phyloP scores from a whole-genome alignment of 2,797 vertebrate genomes.

The Orestias chungarensis region DNA sequence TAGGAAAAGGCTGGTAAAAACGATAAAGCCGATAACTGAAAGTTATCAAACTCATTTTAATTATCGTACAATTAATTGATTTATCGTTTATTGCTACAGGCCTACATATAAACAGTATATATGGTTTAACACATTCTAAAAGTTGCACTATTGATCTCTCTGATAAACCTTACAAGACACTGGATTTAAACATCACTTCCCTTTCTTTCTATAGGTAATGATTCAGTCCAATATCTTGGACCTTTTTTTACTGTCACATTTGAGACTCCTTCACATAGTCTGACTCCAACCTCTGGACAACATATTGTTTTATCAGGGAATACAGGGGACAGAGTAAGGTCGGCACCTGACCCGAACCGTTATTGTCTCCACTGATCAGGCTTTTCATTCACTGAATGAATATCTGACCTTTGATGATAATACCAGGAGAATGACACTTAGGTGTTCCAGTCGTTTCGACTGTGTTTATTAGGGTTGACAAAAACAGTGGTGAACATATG shows the following conservation, averaged over 20 bases:
- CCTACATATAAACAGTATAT: not conserved
- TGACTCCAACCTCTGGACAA: conserved; percentile 3
- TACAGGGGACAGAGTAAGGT: conserved; percentile 23
- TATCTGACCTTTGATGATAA: conserved; percentile 52
- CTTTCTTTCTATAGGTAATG: not conserved
- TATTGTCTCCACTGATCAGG: conserved; percentile 12
- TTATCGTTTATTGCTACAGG: no score
- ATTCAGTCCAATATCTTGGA: not conserved
- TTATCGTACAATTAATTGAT: no score
- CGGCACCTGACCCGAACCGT: conserved; percentile 28
- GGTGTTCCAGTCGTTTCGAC: conserved; percentile 13
- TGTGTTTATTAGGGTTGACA: not conserved
- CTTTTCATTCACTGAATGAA: conserved; percentile 21
- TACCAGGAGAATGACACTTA: conserved; percentile 34
- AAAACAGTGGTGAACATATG: conserved; percentile 2
- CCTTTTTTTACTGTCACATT: not conserved
- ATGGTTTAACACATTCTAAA: not conserved
- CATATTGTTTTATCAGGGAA: conserved; percentile 34
- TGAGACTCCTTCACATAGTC: conserved; percentile 4
- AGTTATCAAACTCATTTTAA: no score
- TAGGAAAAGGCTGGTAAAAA: no score
- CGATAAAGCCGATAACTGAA: no score
- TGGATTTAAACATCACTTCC: not conserved
- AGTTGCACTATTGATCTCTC: not conserved
- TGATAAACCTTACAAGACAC: not conserved